Conservation (phyloP, 2,113 vertebrate species). For the Meriones unguiculatus region DNA sequence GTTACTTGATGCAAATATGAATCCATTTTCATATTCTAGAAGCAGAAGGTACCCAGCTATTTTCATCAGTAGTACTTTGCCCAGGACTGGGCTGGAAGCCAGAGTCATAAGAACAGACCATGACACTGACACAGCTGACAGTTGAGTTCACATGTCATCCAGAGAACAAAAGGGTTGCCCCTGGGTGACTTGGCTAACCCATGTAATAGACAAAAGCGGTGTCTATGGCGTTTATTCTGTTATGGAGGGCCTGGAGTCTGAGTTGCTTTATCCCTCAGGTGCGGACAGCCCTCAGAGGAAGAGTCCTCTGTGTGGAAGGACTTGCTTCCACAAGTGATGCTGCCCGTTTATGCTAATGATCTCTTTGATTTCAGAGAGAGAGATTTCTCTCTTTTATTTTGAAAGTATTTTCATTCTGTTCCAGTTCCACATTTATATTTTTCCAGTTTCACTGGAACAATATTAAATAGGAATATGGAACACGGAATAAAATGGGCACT, state of each 20-base stretch:
- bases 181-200: conserved; percentile 45
- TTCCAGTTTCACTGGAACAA: not conserved
- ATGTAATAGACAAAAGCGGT: conserved; percentile 15
- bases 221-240: conserved; percentile 55
- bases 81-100: not conserved
- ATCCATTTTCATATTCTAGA: not conserved
- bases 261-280: conserved; percentile 46
- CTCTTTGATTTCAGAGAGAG: conserved; percentile 16
- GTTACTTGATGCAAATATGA: conserved; percentile 27
- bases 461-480: not conserved
- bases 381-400: conserved; percentile 3
- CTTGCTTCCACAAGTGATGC: conserved; percentile 55
- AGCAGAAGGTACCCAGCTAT: not conserved
- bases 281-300: conserved; percentile 54
- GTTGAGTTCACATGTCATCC: not conserved
- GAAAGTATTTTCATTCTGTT: not conserved
- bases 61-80: conserved; percentile 41
- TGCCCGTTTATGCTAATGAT: conserved; percentile 61
- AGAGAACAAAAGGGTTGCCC: conserved; percentile 49
- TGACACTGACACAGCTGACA: not conserved
- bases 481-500: not conserved
- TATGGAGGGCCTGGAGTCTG: conserved; percentile 27
- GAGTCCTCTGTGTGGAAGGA: conserved; percentile 52
- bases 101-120: not conserved
- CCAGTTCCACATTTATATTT: not conserved